A percentile compares a stretch with the other conserved stretches of the same genome.
Conservation (phyloP, 2,797 vertebrate species). For the Champsocephalus esox region DNA sequence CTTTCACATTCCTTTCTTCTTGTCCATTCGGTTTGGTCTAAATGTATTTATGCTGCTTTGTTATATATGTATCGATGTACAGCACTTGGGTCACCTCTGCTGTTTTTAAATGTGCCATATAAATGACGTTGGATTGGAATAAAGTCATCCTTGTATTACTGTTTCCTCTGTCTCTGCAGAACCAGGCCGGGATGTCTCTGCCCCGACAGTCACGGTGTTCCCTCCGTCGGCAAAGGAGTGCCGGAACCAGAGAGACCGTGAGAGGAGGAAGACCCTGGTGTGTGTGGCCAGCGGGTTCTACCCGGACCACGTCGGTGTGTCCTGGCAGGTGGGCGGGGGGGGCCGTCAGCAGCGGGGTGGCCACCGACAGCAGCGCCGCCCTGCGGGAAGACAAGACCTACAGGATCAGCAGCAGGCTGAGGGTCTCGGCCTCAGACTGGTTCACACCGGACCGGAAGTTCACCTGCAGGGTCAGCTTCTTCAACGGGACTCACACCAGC, state of each 20-base stretch:
- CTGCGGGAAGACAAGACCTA: rapidly evolving
- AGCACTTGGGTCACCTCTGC: no score
- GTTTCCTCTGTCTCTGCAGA: constrained; percentile 48
- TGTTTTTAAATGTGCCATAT: no score
- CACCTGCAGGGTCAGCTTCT: constrained; percentile 56
- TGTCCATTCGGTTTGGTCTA: no score
- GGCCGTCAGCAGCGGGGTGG: rapidly evolving
- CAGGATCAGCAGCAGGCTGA: constrained; percentile 79
- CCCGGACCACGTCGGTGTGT: constrained; percentile 76
- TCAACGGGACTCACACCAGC: neutral
- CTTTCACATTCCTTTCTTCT: no score
- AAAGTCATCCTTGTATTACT: neutral
- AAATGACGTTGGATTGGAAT: no score
- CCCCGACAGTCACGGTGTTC: constrained; percentile 46
- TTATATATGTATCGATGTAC: no score
- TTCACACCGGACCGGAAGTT: rapidly evolving
- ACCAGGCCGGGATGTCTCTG: rapidly evolving
- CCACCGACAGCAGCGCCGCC: constrained; percentile 71
- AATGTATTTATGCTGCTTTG: no score
- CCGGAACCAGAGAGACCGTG: rapidly evolving
- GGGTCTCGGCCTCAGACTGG: constrained; percentile 45
- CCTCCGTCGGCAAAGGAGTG: constrained; percentile 40
- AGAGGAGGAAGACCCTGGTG: constrained; percentile 67
- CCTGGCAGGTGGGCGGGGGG: rapidly evolving
- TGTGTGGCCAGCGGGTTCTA: constrained; percentile 75